Conservation (phyloP, 2,797 vertebrate species). For the Euthynnus affinis region DNA sequence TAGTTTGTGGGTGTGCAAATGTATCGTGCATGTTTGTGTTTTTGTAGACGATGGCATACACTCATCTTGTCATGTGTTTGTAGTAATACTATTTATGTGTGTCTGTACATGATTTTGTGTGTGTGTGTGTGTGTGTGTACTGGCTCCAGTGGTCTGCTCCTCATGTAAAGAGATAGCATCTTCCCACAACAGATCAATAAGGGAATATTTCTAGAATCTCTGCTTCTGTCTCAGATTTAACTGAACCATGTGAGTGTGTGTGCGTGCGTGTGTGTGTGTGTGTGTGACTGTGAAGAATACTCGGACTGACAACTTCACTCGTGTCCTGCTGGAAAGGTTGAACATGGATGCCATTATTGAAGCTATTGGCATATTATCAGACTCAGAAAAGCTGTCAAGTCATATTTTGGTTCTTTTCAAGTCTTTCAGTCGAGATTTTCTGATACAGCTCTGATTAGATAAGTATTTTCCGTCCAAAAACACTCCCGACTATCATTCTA, state of each 20-base stretch:
- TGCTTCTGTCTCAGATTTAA: slow-evolving; percentile 66
- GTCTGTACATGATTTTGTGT: slow-evolving; percentile 16
- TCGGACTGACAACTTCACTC: slow-evolving; percentile 70
- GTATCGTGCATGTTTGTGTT: slow-evolving; percentile 46
- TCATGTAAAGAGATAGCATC: slow-evolving; percentile 82
- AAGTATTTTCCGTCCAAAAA: slow-evolving; percentile 40
- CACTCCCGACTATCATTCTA: slow-evolving; percentile 38
- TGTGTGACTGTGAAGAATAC: slow-evolving; percentile 58
- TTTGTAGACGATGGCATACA: slow-evolving; percentile 49
- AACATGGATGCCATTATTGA: slow-evolving; percentile 60
- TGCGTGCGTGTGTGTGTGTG: slow-evolving; percentile 3
- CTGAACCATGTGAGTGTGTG: slow-evolving; percentile 21
- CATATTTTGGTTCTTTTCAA: slow-evolving; percentile 48
- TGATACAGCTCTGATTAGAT: background rate
- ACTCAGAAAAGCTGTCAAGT: slow-evolving; percentile 49
- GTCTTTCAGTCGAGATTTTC: slow-evolving; percentile 19
- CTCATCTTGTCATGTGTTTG: slow-evolving; percentile 58
- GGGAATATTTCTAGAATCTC: slow-evolving; percentile 79
- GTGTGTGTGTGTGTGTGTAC: slow-evolving; percentile 48
- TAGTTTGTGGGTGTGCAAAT: slow-evolving; percentile 32
- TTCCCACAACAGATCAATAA: slow-evolving; percentile 83
- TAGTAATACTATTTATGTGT: slow-evolving; percentile 50
- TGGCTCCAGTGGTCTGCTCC: slow-evolving; percentile 81
- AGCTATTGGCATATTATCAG: slow-evolving; percentile 70
- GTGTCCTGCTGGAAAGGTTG: slow-evolving; percentile 48